A percentile compares a stretch with the other conserved stretches of the same genome.
These are phyloP conservation scores for Gallinago paraguaiae DNA, from an alignment of 2,113 vertebrate species.

Conservation along the genomic window DNA sequence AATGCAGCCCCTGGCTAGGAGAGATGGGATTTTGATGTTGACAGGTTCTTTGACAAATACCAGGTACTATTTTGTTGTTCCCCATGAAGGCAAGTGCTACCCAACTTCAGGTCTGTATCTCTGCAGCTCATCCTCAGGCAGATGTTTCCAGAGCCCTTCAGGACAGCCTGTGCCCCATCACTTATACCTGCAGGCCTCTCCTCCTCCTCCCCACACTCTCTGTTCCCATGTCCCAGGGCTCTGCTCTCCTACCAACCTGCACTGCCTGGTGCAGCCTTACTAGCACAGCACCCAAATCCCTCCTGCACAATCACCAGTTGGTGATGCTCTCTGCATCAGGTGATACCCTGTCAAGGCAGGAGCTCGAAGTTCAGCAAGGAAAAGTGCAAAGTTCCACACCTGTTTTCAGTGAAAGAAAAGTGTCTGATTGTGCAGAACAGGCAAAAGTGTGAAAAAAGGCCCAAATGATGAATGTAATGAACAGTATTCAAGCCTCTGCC, in stretches of 20 bases:
- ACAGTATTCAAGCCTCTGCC: not conserved
- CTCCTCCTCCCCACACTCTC: fast-evolving
- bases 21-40: not conserved
- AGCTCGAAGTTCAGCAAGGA: not conserved
- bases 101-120: not conserved
- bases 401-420: not conserved
- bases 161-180: fast-evolving
- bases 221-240: fast-evolving
- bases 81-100: not conserved
- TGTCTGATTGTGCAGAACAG: not conserved
- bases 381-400: not conserved
- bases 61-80: not conserved
- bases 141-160: not conserved
- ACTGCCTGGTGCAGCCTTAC: fast-evolving
- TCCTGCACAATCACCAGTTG: not conserved
- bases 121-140: not conserved
- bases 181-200: not conserved
- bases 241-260: not conserved
- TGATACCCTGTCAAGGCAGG: too few relatives aligned
- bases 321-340: not conserved
- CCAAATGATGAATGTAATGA: not conserved
- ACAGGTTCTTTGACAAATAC: not conserved
- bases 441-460: not conserved
- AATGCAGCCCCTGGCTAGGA: not conserved
- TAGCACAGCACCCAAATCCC: fast-evolving